Evolutionary conservation across 2,797 vertebrate genomes (phyloP).

Genomic region (Danio jaintianensis): DNA sequence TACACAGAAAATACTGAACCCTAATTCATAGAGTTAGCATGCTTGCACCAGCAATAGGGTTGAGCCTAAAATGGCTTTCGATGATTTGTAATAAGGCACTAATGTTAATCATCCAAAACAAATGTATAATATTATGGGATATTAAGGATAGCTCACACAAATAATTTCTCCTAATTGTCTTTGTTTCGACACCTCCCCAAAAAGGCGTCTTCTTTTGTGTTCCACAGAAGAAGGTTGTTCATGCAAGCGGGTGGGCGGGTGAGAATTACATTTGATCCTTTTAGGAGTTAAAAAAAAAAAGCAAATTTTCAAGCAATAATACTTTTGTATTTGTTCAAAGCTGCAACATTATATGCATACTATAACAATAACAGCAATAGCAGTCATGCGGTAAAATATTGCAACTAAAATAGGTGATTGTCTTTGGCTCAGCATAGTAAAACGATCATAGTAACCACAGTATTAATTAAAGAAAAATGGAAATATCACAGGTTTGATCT

Average conservation of each 20-base stretch:
- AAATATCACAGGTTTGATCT: background rate
- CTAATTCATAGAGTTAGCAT: slow-evolving; percentile 16
- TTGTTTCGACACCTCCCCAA: background rate
- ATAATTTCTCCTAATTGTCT: background rate
- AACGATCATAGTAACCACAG: slow-evolving; percentile 26
- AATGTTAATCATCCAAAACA: background rate
- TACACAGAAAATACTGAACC: background rate
- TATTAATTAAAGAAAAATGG: slow-evolving; percentile 22
- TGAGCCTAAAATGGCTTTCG: slow-evolving; percentile 48
- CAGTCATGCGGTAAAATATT: slow-evolving; percentile 49
- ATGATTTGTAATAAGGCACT: slow-evolving; percentile 55
- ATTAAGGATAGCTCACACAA: background rate
- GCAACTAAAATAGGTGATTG: slow-evolving; percentile 50
- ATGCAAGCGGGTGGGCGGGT: background rate
- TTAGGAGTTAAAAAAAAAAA: background rate
- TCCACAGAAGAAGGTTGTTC: background rate
- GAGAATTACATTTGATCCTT: background rate
- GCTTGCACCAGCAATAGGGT: slow-evolving; percentile 18
- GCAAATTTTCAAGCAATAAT: slow-evolving; percentile 19
- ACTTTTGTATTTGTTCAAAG: slow-evolving; percentile 11
- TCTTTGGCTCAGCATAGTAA: slow-evolving; percentile 61
- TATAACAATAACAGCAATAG: slow-evolving; percentile 12
- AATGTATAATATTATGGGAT: slow-evolving; percentile 1
- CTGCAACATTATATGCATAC: background rate
- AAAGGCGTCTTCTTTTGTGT: background rate